phyloP scores from a whole-genome alignment of 2,888 invertebrate species.

The Odontothrips loti region DNA sequence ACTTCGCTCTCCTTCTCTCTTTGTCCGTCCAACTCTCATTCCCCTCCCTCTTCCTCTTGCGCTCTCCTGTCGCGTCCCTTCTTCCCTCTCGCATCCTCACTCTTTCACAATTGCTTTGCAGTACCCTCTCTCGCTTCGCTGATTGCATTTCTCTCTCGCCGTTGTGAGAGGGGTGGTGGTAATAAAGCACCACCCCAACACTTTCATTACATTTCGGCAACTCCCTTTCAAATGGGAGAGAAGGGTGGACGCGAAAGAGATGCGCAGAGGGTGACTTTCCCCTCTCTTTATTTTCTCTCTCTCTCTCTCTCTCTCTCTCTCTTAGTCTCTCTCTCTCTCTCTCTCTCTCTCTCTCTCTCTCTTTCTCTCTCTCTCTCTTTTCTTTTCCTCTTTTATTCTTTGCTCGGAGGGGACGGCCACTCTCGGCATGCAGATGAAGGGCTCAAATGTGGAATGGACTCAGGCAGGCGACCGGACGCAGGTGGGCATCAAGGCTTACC shows the following conservation, averaged over 20 bases:
- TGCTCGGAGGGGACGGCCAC: neutral
- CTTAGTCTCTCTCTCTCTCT: neutral
- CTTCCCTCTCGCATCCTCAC: neutral
- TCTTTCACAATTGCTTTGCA: neutral
- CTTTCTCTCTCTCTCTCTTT: neutral
- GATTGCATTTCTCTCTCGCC: neutral
- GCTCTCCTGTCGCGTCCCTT: neutral
- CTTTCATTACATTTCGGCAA: conserved; percentile 26
- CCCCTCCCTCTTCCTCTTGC: neutral
- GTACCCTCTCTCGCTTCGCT: neutral
- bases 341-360: neutral
- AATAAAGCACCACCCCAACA: conserved; percentile 22
- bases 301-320: neutral
- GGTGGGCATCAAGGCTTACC: too few species aligned
- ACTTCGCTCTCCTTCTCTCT: too few species aligned
- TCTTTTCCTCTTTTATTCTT: neutral
- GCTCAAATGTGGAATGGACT: too few species aligned
- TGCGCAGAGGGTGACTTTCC: neutral
- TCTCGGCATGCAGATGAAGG: too few species aligned
- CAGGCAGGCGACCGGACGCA: too few species aligned
- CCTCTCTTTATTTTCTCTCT: neutral
- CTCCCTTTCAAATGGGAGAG: neutral
- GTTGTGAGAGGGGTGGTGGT: neutral
- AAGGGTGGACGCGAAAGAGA: neutral
- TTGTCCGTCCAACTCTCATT: neutral